These are phyloP conservation scores for Adelognathus sp. DNA, from an alignment of 2,888 invertebrate species.

Conservation along the genomic window DNA sequence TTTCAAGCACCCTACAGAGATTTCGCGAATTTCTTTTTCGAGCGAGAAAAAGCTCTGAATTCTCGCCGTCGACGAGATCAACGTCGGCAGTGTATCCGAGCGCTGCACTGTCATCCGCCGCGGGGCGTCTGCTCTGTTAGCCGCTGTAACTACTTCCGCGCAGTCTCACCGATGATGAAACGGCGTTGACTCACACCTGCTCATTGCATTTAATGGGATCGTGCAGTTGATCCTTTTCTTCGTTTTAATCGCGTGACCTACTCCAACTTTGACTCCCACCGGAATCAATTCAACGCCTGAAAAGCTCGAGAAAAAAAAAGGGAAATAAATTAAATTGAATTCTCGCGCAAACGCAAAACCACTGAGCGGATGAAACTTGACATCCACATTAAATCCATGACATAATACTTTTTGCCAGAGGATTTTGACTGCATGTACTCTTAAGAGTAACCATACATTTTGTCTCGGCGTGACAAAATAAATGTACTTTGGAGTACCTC, in stretches of 20 bases:
- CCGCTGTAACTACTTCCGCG: constrained; percentile 10
- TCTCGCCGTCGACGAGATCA: not conserved
- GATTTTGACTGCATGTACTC: too few relatives aligned
- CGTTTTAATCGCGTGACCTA: not conserved
- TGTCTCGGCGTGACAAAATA: too few relatives aligned
- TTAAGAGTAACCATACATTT: too few relatives aligned
- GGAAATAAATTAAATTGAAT: not conserved
- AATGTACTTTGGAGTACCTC: too few relatives aligned
- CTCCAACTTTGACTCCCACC: not conserved
- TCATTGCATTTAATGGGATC: not conserved
- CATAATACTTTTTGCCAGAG: too few relatives aligned
- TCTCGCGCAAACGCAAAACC: not conserved
- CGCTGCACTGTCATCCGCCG: not conserved
- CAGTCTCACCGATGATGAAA: not conserved
- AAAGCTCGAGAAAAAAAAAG: not conserved
- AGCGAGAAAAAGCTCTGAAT: not conserved
- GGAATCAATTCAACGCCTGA: not conserved
- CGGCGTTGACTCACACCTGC: not conserved
- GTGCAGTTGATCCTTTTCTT: not conserved
- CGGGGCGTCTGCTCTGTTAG: constrained; percentile 2
- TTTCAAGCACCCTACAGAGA: not conserved
- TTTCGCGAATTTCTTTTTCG: not conserved
- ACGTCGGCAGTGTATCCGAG: not conserved
- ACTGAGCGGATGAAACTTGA: too few relatives aligned
- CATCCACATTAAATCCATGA: too few relatives aligned